phyloP scores from a whole-genome alignment of 2,113 vertebrate genomes.

The Bambusicola thoracicus region DNA sequence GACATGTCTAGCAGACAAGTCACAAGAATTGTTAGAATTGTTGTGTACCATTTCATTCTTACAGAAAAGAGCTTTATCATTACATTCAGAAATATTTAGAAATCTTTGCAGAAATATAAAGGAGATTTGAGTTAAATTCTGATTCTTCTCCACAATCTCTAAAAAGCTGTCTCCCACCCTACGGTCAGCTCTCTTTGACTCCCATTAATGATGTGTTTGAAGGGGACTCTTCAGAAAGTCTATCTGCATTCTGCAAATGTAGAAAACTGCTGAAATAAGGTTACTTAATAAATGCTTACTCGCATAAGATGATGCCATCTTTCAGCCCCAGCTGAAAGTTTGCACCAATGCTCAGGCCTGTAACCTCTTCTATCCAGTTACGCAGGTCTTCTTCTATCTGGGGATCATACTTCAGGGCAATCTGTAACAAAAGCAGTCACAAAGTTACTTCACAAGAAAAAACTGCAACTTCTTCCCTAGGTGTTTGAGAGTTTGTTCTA shows the following conservation, averaged over 20 bases:
- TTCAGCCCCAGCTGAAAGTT: constrained; percentile 96
- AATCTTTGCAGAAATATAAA: not conserved
- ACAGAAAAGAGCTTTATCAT: not conserved
- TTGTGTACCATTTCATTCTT: not conserved
- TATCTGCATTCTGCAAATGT: not conserved
- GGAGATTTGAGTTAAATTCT: not conserved
- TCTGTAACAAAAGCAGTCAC: constrained; percentile 79
- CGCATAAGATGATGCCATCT: constrained; percentile 95
- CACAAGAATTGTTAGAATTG: not conserved
- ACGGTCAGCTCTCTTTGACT: not conserved
- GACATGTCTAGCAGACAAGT: not conserved
- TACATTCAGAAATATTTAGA: not conserved
- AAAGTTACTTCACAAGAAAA: constrained; percentile 12
- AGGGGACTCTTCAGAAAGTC: not conserved
- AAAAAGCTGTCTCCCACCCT: constrained; percentile 1
- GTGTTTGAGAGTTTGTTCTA: not conserved
- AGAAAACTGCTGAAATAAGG: not conserved
- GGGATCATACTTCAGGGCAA: constrained; percentile 94
- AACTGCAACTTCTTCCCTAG: not conserved
- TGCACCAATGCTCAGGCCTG: constrained; percentile 91
- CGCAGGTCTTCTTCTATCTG: constrained; percentile 95
- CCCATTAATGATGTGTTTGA: not conserved
- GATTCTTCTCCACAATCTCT: not conserved
- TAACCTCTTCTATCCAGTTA: constrained; percentile 96
- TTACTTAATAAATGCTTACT: constrained; percentile 81